Evolutionary conservation across 2,113 vertebrate species (phyloP).

Genomic region (Arenaria interpres): DNA sequence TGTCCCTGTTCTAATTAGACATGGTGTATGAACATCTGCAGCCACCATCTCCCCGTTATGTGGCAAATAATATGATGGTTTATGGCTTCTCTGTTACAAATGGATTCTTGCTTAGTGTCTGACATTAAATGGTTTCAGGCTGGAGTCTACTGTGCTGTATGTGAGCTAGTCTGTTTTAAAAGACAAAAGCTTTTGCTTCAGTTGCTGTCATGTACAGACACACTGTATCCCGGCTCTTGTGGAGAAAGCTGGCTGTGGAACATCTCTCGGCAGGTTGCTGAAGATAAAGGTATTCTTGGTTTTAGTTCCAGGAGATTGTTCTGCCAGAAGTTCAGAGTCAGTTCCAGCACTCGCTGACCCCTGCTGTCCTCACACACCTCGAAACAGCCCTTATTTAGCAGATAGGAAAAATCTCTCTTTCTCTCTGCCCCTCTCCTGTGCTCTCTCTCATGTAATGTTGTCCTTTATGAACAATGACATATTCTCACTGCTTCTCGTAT

Average conservation of each 20-base stretch:
- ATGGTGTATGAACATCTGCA: neutral
- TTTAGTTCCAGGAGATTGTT: slow-evolving; percentile 63
- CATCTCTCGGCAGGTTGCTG: slow-evolving; percentile 56
- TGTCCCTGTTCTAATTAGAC: slow-evolving; percentile 6
- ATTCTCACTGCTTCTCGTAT: slow-evolving; percentile 21
- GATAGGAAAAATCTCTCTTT: slow-evolving; percentile 4
- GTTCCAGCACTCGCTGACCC: slow-evolving; percentile 53
- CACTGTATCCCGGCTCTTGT: slow-evolving; percentile 46
- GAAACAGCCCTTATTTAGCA: slow-evolving; percentile 27
- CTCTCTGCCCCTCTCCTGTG: neutral
- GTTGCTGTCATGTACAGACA: slow-evolving; percentile 28
- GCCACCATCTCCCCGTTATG: neutral
- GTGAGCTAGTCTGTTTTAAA: slow-evolving; percentile 36
- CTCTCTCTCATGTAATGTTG: neutral
- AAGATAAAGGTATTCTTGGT: slow-evolving; percentile 54
- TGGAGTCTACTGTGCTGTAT: slow-evolving; percentile 6
- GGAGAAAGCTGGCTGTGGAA: slow-evolving; percentile 60
- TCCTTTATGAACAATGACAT: slow-evolving; percentile 53
- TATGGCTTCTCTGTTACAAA: neutral
- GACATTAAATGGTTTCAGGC: neutral
- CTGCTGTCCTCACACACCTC: slow-evolving; percentile 61
- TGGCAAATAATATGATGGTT: neutral
- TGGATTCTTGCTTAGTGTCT: neutral
- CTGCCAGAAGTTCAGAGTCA: slow-evolving; percentile 67
- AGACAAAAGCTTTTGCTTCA: slow-evolving; percentile 55